Evolutionary conservation across 1,140 invertebrate genomes (phyloP).

Genomic region (Hydropsyche tenuis): DNA sequence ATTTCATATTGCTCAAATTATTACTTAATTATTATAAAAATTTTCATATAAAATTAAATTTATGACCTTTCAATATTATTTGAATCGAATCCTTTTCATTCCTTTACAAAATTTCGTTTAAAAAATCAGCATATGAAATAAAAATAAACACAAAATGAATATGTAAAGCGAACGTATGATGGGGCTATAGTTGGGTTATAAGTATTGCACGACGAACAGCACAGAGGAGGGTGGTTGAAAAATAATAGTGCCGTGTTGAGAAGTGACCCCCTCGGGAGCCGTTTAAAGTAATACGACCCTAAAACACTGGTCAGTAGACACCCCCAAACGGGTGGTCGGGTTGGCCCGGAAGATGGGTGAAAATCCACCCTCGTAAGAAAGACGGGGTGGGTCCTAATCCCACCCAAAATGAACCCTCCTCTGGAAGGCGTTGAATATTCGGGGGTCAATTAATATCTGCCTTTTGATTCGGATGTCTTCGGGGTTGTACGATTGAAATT

Average conservation of each 20-base stretch:
- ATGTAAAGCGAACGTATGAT: too few species aligned
- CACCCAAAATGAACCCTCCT: constrained; percentile 6
- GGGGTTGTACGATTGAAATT: too few species aligned
- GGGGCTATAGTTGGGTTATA: too few species aligned
- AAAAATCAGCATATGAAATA: too few species aligned
- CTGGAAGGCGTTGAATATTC: constrained; percentile 25
- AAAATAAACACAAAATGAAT: too few species aligned
- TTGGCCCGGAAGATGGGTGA: constrained; percentile 1
- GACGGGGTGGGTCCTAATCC: constrained; percentile 1
- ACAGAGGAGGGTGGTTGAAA: constrained; percentile 53
- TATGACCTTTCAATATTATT: too few species aligned
- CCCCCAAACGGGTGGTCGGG: constrained; percentile 5
- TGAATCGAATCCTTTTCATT: too few species aligned
- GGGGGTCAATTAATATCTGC: constrained; percentile 18
- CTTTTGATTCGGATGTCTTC: not conserved
- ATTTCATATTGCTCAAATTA: too few species aligned
- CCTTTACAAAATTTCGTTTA: too few species aligned
- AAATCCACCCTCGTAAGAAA: not conserved
- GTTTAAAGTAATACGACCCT: constrained; percentile 53
- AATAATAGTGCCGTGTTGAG: constrained; percentile 59
- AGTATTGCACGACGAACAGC: not conserved
- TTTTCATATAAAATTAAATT: too few species aligned
- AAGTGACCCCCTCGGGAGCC: constrained; percentile 55
- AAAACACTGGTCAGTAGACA: constrained; percentile 49
- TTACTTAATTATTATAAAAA: too few species aligned